A percentile compares a stretch with the other conserved stretches of the same genome.
Evolutionary conservation across 2,113 vertebrate genomes (phyloP).

Genomic region (Muscicapa adusta): DNA sequence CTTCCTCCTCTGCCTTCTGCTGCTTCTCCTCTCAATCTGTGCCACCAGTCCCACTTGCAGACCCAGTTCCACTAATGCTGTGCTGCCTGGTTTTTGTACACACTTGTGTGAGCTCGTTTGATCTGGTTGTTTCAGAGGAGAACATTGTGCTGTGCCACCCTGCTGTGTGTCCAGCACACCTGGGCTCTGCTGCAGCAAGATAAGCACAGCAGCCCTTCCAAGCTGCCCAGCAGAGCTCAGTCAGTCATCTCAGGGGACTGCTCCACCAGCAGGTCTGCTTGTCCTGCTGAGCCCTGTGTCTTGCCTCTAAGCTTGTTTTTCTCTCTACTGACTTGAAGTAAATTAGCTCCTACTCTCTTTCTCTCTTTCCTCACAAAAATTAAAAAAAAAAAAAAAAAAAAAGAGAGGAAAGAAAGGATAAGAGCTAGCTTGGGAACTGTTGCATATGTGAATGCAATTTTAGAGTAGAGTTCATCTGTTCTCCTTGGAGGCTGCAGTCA

Average conservation of each 20-base stretch:
- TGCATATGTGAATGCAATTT: neutral
- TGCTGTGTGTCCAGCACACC: neutral
- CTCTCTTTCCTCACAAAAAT: neutral
- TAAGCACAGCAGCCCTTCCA: constrained; percentile 1
- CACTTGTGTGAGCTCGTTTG: neutral
- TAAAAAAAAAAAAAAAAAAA: neutral
- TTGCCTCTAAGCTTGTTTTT: neutral
- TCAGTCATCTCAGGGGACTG: neutral
- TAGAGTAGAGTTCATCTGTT: neutral
- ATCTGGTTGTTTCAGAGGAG: neutral
- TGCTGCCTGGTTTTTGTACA: neutral
- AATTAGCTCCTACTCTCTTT: neutral
- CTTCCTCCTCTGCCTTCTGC: neutral
- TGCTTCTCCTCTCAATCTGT: neutral
- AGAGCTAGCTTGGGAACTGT: neutral
- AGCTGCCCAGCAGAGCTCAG: neutral
- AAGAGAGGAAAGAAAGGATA: neutral
- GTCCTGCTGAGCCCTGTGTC: neutral
- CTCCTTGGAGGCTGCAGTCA: neutral
- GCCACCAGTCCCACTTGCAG: neutral
- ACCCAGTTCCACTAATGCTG: neutral
- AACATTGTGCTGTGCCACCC: neutral
- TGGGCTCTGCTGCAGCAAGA: constrained; percentile 24
- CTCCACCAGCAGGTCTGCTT: neutral
- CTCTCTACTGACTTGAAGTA: neutral